These are phyloP conservation scores for Formica exsecta DNA, from an alignment of 1,140 invertebrate species.

Conservation along the genomic window DNA sequence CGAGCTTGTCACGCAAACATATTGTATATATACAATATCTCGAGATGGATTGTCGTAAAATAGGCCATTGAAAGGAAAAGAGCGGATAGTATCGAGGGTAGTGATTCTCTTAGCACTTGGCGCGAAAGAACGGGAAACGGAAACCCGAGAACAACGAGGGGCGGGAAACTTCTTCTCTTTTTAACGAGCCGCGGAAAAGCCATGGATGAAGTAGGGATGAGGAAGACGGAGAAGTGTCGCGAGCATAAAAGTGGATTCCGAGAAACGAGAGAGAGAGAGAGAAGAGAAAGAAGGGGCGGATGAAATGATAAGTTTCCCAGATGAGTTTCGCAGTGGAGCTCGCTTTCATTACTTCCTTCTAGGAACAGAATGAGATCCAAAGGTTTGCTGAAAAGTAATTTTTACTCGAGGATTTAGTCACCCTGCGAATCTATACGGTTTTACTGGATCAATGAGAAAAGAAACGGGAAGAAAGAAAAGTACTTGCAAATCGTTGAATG, in stretches of 20 bases:
- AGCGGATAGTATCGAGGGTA: slow-evolving; percentile 42
- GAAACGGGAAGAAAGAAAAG: not conserved
- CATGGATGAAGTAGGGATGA: slow-evolving; percentile 50
- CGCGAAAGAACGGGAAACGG: slow-evolving; percentile 1
- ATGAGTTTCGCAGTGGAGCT: slow-evolving; percentile 41
- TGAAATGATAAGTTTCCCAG: slow-evolving; percentile 54
- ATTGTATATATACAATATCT: too few species aligned
- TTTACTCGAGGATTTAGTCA: slow-evolving; percentile 47
- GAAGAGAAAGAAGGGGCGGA: not conserved
- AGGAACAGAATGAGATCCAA: slow-evolving; percentile 29
- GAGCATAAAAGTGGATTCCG: slow-evolving; percentile 54
- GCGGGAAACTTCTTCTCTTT: not conserved
- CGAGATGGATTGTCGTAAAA: slow-evolving; percentile 74
- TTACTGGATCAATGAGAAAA: not conserved
- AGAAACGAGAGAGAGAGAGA: slow-evolving; percentile 4
- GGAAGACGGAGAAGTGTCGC: slow-evolving; percentile 63
- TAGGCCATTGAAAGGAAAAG: slow-evolving; percentile 63
- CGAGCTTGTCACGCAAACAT: not conserved
- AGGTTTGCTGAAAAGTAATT: slow-evolving; percentile 2
- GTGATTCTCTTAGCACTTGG: slow-evolving; percentile 49
- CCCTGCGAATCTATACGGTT: not conserved
- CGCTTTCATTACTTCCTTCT: slow-evolving; percentile 52
- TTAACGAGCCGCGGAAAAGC: slow-evolving; percentile 61
- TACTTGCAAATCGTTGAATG: slow-evolving; percentile 14
- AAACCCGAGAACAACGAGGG: slow-evolving; percentile 21